phyloP scores from a whole-genome alignment of 2,113 vertebrate species.

The Cebus imitator region DNA sequence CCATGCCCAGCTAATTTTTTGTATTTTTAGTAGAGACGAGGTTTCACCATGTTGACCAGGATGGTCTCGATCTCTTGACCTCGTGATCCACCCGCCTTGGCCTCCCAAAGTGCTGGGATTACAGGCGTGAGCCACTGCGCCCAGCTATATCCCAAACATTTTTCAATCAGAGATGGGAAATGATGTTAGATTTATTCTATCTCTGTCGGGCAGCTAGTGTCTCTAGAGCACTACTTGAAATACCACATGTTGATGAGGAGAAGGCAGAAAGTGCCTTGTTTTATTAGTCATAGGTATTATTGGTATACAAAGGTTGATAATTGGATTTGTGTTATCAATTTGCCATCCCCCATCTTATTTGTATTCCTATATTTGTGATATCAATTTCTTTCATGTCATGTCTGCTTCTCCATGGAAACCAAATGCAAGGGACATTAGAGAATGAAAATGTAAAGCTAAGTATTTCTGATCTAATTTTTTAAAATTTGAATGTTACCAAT shows the following conservation, averaged over 20 bases:
- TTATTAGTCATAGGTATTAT: not conserved
- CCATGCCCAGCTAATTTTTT: no score
- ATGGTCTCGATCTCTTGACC: no score
- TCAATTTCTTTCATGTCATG: not conserved
- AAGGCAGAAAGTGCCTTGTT: not conserved
- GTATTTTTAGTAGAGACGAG: no score
- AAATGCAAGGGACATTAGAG: not conserved
- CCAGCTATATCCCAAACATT: not conserved
- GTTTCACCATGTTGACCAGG: no score
- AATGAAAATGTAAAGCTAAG: not conserved
- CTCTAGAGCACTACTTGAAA: not conserved
- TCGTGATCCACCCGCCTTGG: no score
- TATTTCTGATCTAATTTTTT: slow-evolving; percentile 4
- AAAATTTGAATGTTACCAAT: slow-evolving; percentile 26
- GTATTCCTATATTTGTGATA: not conserved
- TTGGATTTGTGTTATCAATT: not conserved
- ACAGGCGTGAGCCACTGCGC: no score
- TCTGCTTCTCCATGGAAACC: not conserved
- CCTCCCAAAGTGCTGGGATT: no score
- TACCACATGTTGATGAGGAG: not conserved
- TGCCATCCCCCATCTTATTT: not conserved
- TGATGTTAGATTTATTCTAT: not conserved
- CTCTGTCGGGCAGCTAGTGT: not conserved
- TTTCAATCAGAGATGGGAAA: not conserved
- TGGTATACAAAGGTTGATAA: not conserved